phyloP scores from a whole-genome alignment of 2,888 invertebrate species.

The Lydus trimaculatus region DNA sequence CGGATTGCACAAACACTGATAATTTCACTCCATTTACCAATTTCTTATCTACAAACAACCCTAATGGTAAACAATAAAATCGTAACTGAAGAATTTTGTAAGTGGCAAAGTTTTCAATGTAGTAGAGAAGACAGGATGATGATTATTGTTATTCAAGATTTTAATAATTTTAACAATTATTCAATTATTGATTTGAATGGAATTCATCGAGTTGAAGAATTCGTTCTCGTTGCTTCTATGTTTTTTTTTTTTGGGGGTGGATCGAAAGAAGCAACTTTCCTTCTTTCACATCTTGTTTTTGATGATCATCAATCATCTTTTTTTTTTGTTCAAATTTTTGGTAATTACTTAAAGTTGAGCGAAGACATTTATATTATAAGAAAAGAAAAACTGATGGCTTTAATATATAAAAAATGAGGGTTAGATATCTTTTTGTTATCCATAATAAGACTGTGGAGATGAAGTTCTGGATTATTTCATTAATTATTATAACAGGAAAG shows the following conservation, averaged over 20 bases:
- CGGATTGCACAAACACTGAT: too few relatives aligned
- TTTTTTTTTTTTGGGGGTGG: background rate
- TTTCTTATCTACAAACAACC: conserved; percentile 24
- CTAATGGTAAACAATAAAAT: too few relatives aligned
- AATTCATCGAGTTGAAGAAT: background rate
- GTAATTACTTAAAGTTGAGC: conserved; percentile 16
- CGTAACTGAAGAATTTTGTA: conserved; percentile 12
- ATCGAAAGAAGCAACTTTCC: background rate
- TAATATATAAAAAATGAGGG: background rate
- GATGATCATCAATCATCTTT: conserved; percentile 16
- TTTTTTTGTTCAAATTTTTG: conserved; percentile 3
- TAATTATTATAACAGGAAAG: conserved; percentile 6
- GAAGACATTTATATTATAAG: conserved; percentile 7
- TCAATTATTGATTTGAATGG: background rate
- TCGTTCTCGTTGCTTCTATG: background rate
- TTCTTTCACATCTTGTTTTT: background rate
- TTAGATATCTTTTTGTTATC: background rate
- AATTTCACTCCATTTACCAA: conserved; percentile 20
- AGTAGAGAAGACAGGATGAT: too few relatives aligned
- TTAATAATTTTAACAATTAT: background rate
- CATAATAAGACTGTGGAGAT: background rate
- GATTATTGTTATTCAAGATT: background rate
- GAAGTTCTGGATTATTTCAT: conserved; percentile 11
- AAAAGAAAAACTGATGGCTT: conserved; percentile 11
- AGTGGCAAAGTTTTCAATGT: background rate